Base-by-base conservation (phyloP, 1,140 invertebrate genomes). In the Pectinophora gossypiella region DNA sequence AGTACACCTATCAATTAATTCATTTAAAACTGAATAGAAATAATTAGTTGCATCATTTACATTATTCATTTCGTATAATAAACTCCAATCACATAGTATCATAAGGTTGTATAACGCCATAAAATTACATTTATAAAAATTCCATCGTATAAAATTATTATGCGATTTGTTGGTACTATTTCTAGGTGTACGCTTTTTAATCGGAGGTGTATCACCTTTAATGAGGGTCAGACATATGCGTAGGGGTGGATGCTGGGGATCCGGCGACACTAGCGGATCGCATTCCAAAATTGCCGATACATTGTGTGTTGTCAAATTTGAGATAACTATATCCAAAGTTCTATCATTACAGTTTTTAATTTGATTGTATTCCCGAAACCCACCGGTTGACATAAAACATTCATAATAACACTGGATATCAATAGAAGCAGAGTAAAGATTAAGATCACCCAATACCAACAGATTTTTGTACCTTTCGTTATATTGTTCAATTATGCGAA, bases 401-500 rank as follows among this genome's bases (percentile, higher is more conserved):
- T 44, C 40, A n/a, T 44, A 44, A 21, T 44, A 44, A 44, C 19
- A 20, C 12, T 21, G 42, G 7, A 21, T 19, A 20, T 21, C 5
- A 9, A 44, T 4, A 7, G 21, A 27, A 13, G 23, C 12, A 1
- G 45, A 47, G 16, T 32, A 47, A 20, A 47, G 12, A 19, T 47
- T 47, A 27, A 32, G 16, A 19, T 44, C 42, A 6, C 16, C 42
- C 9, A 44, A 2, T 19, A 44, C 18, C 19, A 44, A 20, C 12
- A 47, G 13, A 15, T 47, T 47, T 9, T 9, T 9, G 19, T 47
- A 32, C 27, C 16, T 47, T 19, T 12, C 12, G 16, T 22, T 27
- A 9, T 16, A 47, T 19, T 47, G 45, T 19, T 47, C 45, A 13
- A 47, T 13, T 27, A 32, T 27, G 22, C 18, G 45, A 47, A 47